phyloP scores from a whole-genome alignment of 2,797 vertebrate genomes.

The Sparus aurata region DNA sequence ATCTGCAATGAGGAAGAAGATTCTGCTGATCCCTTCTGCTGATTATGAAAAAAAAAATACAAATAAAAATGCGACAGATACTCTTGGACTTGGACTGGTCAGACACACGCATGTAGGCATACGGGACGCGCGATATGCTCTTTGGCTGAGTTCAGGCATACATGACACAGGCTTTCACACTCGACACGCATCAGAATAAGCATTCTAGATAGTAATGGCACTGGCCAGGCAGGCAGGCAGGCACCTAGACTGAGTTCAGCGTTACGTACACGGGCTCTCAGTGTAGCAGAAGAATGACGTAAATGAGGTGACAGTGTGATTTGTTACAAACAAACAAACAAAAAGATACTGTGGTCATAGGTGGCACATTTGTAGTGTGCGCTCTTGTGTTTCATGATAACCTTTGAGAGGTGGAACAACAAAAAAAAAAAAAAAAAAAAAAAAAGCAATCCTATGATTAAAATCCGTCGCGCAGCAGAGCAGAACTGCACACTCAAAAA shows the following conservation, averaged over 20 bases:
- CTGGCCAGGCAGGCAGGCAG: constrained; percentile 60
- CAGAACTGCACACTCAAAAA: constrained; percentile 41
- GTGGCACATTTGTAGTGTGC: constrained; percentile 10
- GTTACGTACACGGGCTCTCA: constrained; percentile 36
- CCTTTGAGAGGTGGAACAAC: neutral
- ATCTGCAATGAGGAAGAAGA: constrained; percentile 27
- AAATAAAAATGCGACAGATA: constrained; percentile 6
- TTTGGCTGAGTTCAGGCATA: constrained; percentile 78
- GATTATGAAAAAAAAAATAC: constrained; percentile 17
- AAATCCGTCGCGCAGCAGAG: constrained; percentile 36
- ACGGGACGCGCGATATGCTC: constrained; percentile 65
- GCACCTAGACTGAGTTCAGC: constrained; percentile 63
- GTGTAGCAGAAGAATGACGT: constrained; percentile 32
- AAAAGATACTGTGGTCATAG: constrained; percentile 46
- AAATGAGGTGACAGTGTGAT: constrained; percentile 38
- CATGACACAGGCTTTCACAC: constrained; percentile 46
- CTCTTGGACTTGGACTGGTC: constrained; percentile 46
- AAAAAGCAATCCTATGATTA: constrained; percentile 18
- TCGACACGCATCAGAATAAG: constrained; percentile 50
- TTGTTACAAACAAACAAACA: constrained; percentile 17
- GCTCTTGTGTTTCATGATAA: constrained; percentile 31
- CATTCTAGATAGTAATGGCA: constrained; percentile 58
- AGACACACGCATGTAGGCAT: constrained; percentile 46
- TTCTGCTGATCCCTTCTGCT: constrained; percentile 39
- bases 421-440: constrained; percentile 7